Evolutionary conservation across 2,113 vertebrate genomes (phyloP).

Genomic region (Equus quagga): DNA sequence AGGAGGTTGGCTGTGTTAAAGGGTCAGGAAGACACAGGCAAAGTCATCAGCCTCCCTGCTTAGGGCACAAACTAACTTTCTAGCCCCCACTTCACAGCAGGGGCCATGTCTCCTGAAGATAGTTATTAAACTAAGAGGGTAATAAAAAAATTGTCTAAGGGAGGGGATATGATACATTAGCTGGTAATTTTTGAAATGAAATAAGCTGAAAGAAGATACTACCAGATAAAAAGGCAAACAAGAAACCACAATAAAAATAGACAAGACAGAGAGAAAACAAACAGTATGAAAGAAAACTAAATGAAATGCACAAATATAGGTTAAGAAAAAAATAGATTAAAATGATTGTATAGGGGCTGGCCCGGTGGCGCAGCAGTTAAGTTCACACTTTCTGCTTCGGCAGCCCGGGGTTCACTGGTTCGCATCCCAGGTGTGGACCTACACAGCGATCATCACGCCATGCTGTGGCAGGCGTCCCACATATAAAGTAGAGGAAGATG

Average conservation of each 20-base stretch:
- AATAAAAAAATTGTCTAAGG: neutral
- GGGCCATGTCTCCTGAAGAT: neutral
- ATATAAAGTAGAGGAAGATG: too few relatives aligned
- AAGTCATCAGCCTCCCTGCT: neutral
- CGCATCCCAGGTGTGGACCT: too few relatives aligned
- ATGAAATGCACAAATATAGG: neutral
- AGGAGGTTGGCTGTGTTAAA: neutral
- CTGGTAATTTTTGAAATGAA: neutral
- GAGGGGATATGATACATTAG: neutral
- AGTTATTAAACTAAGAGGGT: neutral
- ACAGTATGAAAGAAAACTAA: slow-evolving; percentile 14
- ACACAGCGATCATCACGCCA: too few relatives aligned
- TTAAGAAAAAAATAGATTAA: neutral
- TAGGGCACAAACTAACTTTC: neutral
- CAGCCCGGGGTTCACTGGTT: too few relatives aligned
- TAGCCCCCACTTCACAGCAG: neutral
- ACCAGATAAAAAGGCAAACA: neutral
- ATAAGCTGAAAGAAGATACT: neutral
- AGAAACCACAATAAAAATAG: neutral
- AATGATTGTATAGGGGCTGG: neutral
- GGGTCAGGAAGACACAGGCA: neutral
- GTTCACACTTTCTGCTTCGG: too few relatives aligned
- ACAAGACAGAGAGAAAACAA: neutral
- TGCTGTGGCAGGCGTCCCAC: too few relatives aligned
- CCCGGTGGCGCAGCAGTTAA: too few relatives aligned